Base-by-base conservation (phyloP, 2,113 vertebrate genomes). In the Gymnocephalus cernua region DNA sequence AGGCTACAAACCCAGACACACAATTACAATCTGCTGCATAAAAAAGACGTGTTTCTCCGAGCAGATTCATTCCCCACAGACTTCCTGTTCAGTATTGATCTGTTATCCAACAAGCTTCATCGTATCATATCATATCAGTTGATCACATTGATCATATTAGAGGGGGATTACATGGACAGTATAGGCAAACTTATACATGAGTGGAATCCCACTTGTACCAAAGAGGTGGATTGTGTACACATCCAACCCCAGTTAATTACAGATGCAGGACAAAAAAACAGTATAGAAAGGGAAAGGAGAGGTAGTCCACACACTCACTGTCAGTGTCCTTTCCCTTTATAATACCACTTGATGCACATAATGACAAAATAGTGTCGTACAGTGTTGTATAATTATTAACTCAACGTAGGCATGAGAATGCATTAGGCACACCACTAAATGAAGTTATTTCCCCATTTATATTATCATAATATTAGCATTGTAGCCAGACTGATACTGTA, bases 1-100 rank as follows among this genome's bases (percentile, higher is more conserved):
- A 99, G 94, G 89, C 97, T 99, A 88, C 10, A 89, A 82, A 87
- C 80, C 68, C 27, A 83, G 45, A 70, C 11, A 59, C 13, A 84
- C 1, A 29, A 12, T 19, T n/a, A 61, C 15, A 73, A 41, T 54
- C 45, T 68, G 44, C 51, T 61, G 38, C 18, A 59, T 72, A 23
- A 73, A 63, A 29, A 15, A 10, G 2, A 75, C 18, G 8, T 0
- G 27, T 44, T 41, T 70, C 32, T 70, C 27, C 35, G 18, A 51
- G 27, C 27, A 21, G 16, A 12, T 13, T 50, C 35, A 21, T 10
- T 62, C 32, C 29, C 32, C 8, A 11, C 29, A 38, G 29, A 19
- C 41, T 10, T 65, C 23, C 4, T 48, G 8, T 41, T 41, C 9
- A 45, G 21, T 64, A 45, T 19, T 4, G n/a, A 47, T 47, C 62